Evolutionary conservation across 2,113 vertebrate species (phyloP).

Genomic region (Osmerus mordax): DNA sequence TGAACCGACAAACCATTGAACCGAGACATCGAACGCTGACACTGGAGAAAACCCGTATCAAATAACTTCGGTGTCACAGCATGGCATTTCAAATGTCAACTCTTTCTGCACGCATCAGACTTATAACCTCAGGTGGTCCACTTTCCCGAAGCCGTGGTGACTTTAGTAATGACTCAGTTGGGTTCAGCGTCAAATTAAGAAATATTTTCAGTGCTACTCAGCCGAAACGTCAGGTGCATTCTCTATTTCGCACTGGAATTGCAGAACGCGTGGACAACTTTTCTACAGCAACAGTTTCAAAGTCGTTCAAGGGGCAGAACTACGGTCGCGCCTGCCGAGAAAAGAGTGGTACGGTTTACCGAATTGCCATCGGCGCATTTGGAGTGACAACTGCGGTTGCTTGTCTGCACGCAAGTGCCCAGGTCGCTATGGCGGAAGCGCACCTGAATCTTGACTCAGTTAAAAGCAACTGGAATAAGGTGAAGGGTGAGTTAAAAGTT

Average conservation of each 20-base stretch:
- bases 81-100: constrained; percentile 63
- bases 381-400: constrained; percentile 51
- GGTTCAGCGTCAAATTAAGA: constrained; percentile 47
- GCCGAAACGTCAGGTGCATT: constrained; percentile 10
- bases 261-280: constrained; percentile 34
- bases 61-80: constrained; percentile 1
- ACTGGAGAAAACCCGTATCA: neutral
- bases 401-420: constrained; percentile 56
- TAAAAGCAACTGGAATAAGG: constrained; percentile 65
- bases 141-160: constrained; percentile 27
- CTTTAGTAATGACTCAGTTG: constrained; percentile 5
- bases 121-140: constrained; percentile 5
- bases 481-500: constrained; percentile 67
- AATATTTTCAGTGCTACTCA: constrained; percentile 32
- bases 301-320: constrained; percentile 26
- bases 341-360: constrained; percentile 23
- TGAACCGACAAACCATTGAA: neutral
- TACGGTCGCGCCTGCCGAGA: neutral
- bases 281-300: constrained; percentile 40
- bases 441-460: constrained; percentile 58
- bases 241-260: constrained; percentile 17
- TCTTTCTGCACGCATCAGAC: constrained; percentile 38
- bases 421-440: constrained; percentile 57
- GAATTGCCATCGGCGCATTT: constrained; percentile 45
- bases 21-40: neutral